These are phyloP conservation scores for Drosophila guanche DNA, from an alignment of 1,140 invertebrate species.

Conservation along the genomic window DNA sequence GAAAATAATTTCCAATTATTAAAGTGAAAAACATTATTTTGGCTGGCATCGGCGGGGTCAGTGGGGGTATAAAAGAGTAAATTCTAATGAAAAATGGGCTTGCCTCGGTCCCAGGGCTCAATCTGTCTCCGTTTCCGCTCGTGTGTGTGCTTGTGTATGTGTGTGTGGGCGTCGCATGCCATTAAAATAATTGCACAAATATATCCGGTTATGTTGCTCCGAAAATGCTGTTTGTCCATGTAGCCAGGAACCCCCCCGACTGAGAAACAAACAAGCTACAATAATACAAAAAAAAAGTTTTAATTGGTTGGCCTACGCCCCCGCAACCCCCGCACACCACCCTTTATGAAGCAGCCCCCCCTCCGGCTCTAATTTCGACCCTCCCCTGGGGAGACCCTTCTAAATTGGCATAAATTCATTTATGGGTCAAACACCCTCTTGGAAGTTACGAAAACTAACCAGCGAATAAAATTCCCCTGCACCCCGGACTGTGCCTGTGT, in stretches of 20 bases:
- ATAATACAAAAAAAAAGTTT: slow-evolving; percentile 37
- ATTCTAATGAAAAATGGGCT: slow-evolving; percentile 29
- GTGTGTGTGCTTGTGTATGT: slow-evolving; percentile 13
- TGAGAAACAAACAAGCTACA: slow-evolving; percentile 38
- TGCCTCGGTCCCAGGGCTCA: not conserved
- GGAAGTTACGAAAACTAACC: slow-evolving; percentile 31
- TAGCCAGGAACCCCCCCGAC: not conserved
- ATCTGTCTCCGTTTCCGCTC: not conserved
- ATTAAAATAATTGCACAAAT: slow-evolving; percentile 55
- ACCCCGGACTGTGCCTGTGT: slow-evolving; percentile 21
- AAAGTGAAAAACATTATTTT: slow-evolving; percentile 30
- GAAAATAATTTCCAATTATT: slow-evolving; percentile 25
- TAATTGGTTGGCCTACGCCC: slow-evolving; percentile 51
- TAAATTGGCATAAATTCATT: slow-evolving; percentile 73
- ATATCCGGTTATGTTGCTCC: slow-evolving; percentile 42
- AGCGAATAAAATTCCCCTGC: slow-evolving; percentile 11
- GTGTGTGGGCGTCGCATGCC: slow-evolving; percentile 20
- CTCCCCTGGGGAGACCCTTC: slow-evolving; percentile 25
- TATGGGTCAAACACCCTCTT: slow-evolving; percentile 72
- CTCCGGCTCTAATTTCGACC: not conserved
- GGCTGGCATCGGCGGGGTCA: not conserved
- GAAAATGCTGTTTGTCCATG: no score
- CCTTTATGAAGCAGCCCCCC: no score
- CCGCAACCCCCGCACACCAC: not conserved
- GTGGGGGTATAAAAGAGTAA: slow-evolving; percentile 7